phyloP scores from a whole-genome alignment of 2,797 vertebrate species.

The Epinephelus awoara region DNA sequence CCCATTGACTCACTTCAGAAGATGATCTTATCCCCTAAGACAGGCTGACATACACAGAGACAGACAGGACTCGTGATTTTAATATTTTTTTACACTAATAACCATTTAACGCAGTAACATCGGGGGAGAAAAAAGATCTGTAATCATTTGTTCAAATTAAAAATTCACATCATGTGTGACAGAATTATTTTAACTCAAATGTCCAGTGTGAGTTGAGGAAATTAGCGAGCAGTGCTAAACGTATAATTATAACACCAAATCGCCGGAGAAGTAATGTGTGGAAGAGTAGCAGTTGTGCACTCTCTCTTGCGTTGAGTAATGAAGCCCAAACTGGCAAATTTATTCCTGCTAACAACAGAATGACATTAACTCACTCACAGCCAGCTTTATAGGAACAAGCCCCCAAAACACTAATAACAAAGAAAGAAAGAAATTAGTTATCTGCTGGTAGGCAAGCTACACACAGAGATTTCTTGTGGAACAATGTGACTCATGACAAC shows the following conservation, averaged over 20 bases:
- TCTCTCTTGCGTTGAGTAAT: neutral
- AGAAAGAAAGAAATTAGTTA: neutral
- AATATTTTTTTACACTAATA: slow-evolving; percentile 4
- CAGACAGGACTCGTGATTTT: slow-evolving; percentile 28
- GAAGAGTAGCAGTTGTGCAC: neutral
- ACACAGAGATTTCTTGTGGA: slow-evolving; percentile 12
- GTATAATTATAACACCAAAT: slow-evolving; percentile 10
- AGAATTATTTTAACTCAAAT: neutral
- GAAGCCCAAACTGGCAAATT: neutral
- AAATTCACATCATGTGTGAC: slow-evolving; percentile 1
- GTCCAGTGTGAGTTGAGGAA: neutral
- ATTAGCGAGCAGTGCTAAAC: neutral
- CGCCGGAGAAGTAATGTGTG: neutral
- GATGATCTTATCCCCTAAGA: slow-evolving; percentile 58
- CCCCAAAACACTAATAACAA: slow-evolving; percentile 2
- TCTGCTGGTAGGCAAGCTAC: slow-evolving; percentile 9
- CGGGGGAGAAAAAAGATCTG: neutral
- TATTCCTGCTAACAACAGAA: slow-evolving; percentile 5
- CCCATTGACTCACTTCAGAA: slow-evolving; percentile 58
- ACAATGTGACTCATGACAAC: neutral
- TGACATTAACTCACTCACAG: slow-evolving; percentile 7
- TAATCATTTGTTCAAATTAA: neutral
- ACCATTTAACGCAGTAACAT: slow-evolving; percentile 10
- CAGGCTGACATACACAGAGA: slow-evolving; percentile 42
- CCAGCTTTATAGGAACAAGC: slow-evolving; percentile 18